Base-by-base conservation (phyloP, 2,113 vertebrate species). In the Apodemus speciosus region DNA sequence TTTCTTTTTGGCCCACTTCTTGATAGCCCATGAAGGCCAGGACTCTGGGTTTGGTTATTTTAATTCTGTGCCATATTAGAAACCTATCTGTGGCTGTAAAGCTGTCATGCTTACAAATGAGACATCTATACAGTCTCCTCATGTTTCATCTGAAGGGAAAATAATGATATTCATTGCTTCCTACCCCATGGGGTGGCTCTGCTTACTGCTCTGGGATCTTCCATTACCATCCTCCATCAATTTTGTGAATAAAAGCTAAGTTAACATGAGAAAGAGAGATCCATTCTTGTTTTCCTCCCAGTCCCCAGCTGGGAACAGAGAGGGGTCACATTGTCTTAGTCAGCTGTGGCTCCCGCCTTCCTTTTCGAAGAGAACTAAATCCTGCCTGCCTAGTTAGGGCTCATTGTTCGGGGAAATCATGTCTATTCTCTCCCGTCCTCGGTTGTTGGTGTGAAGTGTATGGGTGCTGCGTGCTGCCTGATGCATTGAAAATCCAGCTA, bases 361-460 rank as follows among this genome's bases (percentile, higher is more conserved):
- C 75, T 56, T 35, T 79, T 6, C 35, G 56, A 81, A 92, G 88
- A 93, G 87, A 83, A 89, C 93, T 92, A 93, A 96, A 88, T 73
- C 56, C n/a, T 5, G 95, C 62, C 88, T 84, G 43, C 90, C 89
- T 94, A 93, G 58, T 97, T 90, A 96, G 43, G 35, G 35, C 11
- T 72, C 76, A 89, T 92, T 95, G 92, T 91, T 81, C 51, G 60
- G 49, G 73, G 64, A 91, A 95, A 96, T 95, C 90, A 58, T 75
- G 85, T 94, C 91, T 81, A 53, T 96, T 96, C 96, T 95, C 84
- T 79, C 64, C 0, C 6, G 9, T 6, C 49, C 6, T 49, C 62
- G 46, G 62, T 83, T 87, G 71, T 83, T 51, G 58, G 87, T 38
- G 49, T 15, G 23, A 71, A 84, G 35, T 18, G 11, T 13, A 21